Evolutionary conservation across 2,888 invertebrate species (phyloP), one percentile per base, ranked within the genome.

Genomic region (Tillus elongatus): DNA sequence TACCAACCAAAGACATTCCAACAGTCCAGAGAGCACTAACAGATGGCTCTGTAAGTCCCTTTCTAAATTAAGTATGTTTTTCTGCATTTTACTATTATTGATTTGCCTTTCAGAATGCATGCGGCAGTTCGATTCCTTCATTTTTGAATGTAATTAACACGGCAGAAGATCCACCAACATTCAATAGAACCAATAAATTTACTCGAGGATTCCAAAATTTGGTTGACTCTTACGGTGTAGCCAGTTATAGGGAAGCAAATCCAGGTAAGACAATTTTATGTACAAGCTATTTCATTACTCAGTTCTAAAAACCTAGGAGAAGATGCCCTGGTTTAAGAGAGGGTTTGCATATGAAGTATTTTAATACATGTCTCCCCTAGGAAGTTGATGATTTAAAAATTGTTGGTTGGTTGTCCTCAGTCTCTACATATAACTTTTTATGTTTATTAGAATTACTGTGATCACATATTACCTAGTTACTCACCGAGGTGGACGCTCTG

Each of bases 11-110:
- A 32, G 87, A 88, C 52, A 62, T 89, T 19, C 70, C 74, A 10
- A 63, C 74, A 2, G 82, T 92, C 6, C 84, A 86, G 53, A 75
- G 77, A 53, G 86, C 89, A 0, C 66, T 93, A 36, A 75, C 81
- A 14, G 75, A 84, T 51, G 92, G 89, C 46, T 86, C 89, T 54
- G 87, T 82, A 58, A 66, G 57, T 51, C 26, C 9, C 6, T n/a
- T n/a, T n/a, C n/a, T 27, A 33, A 33, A 27, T 3, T 19, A n/a
- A n/a, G 24, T n/a, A 19, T n/a, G n/a, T 8, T 8, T 6, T n/a
- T 19, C 24, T 8, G n/a, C 6, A n/a, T 19, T 19, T 32, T 32
- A 10, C 4, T 8, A 32, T 8, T 32, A 32, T 8, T 32, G 8
- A 9, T 2, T 4, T 37, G 10, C 28, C 41, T 51, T 48, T 35